Evolutionary conservation across 2,888 invertebrate species (phyloP), one percentile per base, ranked within the genome.

Genomic region (Mechanitis messenoides): DNA sequence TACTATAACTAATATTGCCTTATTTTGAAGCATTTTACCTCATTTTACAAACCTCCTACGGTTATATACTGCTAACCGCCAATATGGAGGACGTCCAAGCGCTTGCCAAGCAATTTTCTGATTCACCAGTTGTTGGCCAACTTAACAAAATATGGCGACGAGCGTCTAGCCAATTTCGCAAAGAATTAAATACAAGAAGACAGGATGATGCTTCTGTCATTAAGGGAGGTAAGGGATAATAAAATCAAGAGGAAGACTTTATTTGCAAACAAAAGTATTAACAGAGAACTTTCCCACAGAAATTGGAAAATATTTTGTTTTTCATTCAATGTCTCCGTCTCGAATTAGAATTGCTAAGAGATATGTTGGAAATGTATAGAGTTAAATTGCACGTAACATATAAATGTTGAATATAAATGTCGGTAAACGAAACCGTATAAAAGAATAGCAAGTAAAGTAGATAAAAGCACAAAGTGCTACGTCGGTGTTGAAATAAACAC

Each of bases 41-140:
- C 5, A 50, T 69, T 6, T 58, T 78, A 46, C 72, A 78, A 28
- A 64, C 68, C 3, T 69, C 66, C 1, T 67, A 78, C 46, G 71
- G 76, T 4, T 86, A 86, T 71, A 76, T 87, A 45, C 74, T 87
- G 0, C 72, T 87, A 33, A 84, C 84, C 0, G 86, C 86, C 0
- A 83, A 81, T 64, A 64, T 85, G 58, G 85, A 87, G 0, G 86
- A 85, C 54, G 73, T 87, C 0, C 75, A 81, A 5, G 68, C 75
- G 0, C 70, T 86, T 11, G 79, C 76, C 7, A 75, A 76, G 68
- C 80, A 83, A 66, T 65, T 87, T 57, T 72, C 71, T 0, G 59
- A 63, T 0, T 81, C 83, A 0, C 79, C 84, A 0, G 70, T 84
- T 3, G 72, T 71, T 0, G 67, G 71, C 1, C 75, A 83, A 65